Conservation (phyloP, 2,888 invertebrate genomes). For the Polia nebulosa region DNA sequence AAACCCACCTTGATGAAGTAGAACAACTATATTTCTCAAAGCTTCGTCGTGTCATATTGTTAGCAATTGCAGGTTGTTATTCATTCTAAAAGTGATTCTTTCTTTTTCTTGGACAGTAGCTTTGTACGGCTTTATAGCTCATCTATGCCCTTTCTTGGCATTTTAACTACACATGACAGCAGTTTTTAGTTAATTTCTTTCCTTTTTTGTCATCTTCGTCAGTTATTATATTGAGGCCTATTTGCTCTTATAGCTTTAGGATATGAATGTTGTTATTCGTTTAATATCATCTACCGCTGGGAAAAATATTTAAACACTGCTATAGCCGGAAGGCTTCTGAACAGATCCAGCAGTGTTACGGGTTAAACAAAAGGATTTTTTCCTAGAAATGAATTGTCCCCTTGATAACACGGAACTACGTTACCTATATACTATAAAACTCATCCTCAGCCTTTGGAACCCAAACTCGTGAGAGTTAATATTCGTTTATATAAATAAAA, state of each 20-base stretch:
- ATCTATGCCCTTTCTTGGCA: not conserved
- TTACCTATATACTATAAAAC: too few relatives aligned
- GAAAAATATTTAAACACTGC: not conserved
- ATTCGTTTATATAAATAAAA: too few relatives aligned
- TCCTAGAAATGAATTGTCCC: not conserved
- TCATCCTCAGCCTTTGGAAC: not conserved
- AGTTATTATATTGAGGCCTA: not conserved
- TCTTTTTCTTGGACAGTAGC: not conserved
- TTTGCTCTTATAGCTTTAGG: not conserved
- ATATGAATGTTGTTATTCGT: too few relatives aligned
- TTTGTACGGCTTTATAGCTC: conserved; percentile 12
- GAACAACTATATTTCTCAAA: not conserved
- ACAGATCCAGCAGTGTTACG: too few relatives aligned
- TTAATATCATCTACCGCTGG: not conserved
- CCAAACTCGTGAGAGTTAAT: not conserved
- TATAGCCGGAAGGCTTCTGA: too few relatives aligned
- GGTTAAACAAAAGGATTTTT: too few relatives aligned
- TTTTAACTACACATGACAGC: not conserved
- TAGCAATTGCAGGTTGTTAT: not conserved
- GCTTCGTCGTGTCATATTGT: not conserved
- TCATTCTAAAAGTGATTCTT: not conserved
- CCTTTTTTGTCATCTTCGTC: not conserved
- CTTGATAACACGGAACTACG: not conserved
- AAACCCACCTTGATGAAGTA: too few relatives aligned
- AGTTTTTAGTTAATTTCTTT: not conserved